A percentile compares a stretch with the other conserved stretches of the same genome.
These are phyloP conservation scores for Agrilus biguttatus DNA, from an alignment of 2,888 invertebrate genomes.

Conservation along the genomic window DNA sequence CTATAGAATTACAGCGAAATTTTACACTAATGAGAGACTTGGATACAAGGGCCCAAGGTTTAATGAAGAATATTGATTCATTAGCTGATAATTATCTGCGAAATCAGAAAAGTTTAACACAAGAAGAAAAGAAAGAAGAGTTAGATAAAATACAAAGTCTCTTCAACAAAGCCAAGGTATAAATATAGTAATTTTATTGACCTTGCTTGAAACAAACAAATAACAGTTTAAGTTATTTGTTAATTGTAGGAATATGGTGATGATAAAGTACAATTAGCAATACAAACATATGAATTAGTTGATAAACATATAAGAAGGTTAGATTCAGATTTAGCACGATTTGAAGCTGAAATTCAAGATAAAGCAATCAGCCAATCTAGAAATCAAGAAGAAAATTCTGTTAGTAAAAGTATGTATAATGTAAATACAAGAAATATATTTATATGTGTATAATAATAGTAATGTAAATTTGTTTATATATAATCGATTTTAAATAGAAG, in stretches of 20 bases:
- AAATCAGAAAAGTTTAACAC: conserved; percentile 53
- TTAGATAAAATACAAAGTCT: conserved; percentile 72
- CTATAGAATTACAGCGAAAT: conserved; percentile 87
- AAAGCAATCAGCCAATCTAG: conserved; percentile 64
- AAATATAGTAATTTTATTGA: not conserved
- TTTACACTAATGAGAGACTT: conserved; percentile 92
- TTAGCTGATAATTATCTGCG: conserved; percentile 69
- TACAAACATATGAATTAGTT: conserved; percentile 95
- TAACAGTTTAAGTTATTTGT: not conserved
- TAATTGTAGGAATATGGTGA: conserved; percentile 69
- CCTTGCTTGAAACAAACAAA: too few relatives aligned
- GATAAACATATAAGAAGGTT: conserved; percentile 94
- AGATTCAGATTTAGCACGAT: conserved; percentile 90
- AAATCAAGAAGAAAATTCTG: conserved; percentile 48
- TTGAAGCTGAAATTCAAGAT: conserved; percentile 94
- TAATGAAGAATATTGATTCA: conserved; percentile 86
- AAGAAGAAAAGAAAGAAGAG: conserved; percentile 72
- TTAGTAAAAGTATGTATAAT: conserved; percentile 39
- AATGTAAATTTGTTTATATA: conserved; percentile 2
- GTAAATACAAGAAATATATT: not conserved
- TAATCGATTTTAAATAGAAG: conserved; percentile 33
- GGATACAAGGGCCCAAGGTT: conserved; percentile 76
- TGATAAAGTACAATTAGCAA: conserved; percentile 93
- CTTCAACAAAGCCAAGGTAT: conserved; percentile 76
- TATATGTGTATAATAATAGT: not conserved